Percentiles rank a stretch among this genome's conserved stretches.
Evolutionary conservation across 2,797 vertebrate genomes (phyloP).

Genomic region (Tokudaia tokunoshimensis): DNA sequence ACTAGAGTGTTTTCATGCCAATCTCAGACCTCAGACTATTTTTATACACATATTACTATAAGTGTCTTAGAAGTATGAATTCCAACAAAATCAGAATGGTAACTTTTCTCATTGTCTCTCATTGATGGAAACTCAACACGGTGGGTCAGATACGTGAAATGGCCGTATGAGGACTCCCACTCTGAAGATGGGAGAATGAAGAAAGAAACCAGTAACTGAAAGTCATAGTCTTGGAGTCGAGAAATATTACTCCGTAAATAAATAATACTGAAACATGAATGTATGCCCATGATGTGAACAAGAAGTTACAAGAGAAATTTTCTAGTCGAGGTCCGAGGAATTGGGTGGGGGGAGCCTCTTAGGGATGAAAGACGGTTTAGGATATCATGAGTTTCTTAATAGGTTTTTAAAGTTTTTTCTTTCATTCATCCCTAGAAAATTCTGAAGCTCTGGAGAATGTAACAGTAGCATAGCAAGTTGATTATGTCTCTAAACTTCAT

Average conservation of each 20-base stretch:
- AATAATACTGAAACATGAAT: not conserved
- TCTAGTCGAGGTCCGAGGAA: not conserved
- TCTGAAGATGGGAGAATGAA: not conserved
- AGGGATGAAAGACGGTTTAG: not conserved
- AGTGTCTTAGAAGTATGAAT: not conserved
- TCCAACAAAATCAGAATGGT: not conserved
- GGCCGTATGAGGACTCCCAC: not conserved
- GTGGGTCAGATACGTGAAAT: not conserved
- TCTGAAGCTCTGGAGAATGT: not conserved
- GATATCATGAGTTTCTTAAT: not conserved
- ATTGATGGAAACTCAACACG: not conserved
- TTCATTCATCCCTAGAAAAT: not conserved
- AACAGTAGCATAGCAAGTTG: not conserved
- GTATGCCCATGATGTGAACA: not conserved
- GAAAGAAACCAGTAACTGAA: conserved; percentile 6
- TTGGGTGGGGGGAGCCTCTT: not conserved
- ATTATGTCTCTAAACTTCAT: not conserved
- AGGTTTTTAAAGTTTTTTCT: not conserved
- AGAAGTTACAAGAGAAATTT: not conserved
- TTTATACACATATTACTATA: not conserved
- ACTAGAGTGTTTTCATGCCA: not conserved
- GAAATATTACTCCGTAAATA: not conserved
- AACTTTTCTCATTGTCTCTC: not conserved
- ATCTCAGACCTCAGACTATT: not conserved
- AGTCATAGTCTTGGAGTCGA: not conserved